These are phyloP conservation scores for Eulithis prunata DNA, from an alignment of 2,888 invertebrate species.

Conservation along the genomic window DNA sequence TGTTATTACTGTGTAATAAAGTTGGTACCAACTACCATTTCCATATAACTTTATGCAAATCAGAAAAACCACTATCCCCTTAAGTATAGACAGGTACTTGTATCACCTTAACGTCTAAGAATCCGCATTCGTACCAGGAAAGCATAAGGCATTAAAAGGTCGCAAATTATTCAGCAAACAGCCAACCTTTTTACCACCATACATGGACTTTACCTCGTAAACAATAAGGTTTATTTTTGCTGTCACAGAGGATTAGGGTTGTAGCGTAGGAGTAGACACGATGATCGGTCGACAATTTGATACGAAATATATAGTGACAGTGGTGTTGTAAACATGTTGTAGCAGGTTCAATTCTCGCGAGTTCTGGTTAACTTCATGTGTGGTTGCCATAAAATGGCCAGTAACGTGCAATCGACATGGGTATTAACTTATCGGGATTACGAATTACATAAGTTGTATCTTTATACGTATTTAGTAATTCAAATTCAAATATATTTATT, in stretches of 20 bases:
- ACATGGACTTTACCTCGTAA: conserved; percentile 27
- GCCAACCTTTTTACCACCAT: conserved; percentile 33
- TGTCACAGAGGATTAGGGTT: conserved; percentile 23
- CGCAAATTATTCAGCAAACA: conserved; percentile 65
- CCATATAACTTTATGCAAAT: conserved; percentile 7
- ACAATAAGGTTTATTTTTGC: conserved; percentile 48
- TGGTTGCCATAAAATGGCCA: conserved; percentile 57
- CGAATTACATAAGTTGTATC: conserved; percentile 16
- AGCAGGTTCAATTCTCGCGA: conserved; percentile 64
- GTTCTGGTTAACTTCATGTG: conserved; percentile 64
- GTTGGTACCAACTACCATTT: too few species aligned
- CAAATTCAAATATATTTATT: too few species aligned
- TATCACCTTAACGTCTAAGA: conserved; percentile 48
- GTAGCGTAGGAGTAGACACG: conserved; percentile 73
- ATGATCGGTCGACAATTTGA: conserved; percentile 79
- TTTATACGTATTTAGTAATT: background rate
- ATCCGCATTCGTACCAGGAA: conserved; percentile 60
- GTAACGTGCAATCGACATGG: conserved; percentile 50
- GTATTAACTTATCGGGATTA: conserved; percentile 35
- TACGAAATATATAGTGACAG: conserved; percentile 73
- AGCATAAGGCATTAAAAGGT: conserved; percentile 67
- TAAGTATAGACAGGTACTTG: conserved; percentile 39
- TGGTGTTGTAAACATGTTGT: conserved; percentile 69
- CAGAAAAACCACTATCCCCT: conserved; percentile 11
- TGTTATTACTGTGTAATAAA: too few species aligned